A percentile compares a stretch with the other conserved stretches of the same genome.
Conservation (phyloP, 2,113 vertebrate species). For the Eptesicus fuscus region DNA sequence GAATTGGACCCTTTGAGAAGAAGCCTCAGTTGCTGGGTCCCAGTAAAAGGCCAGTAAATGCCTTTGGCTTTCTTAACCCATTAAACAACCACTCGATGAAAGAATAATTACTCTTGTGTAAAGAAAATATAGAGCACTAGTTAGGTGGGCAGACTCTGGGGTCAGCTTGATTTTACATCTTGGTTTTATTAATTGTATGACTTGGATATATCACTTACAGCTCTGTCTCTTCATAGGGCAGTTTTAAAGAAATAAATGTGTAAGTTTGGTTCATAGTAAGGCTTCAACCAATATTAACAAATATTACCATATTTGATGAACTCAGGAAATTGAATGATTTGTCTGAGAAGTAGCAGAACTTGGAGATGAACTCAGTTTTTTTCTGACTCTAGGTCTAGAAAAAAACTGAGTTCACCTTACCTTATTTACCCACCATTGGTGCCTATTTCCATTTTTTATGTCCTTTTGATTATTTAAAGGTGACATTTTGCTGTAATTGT, state of each 20-base stretch:
- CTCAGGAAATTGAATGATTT: neutral
- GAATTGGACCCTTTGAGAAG: neutral
- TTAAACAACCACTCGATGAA: neutral
- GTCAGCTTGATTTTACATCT: neutral
- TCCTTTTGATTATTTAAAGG: neutral
- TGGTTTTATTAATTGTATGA: neutral
- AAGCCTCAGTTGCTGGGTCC: neutral
- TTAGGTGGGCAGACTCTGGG: neutral
- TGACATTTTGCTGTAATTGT: neutral
- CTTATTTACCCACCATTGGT: neutral
- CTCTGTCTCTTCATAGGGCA: neutral
- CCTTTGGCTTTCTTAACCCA: neutral
- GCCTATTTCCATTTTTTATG: neutral
- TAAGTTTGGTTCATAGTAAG: neutral
- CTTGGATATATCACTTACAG: neutral
- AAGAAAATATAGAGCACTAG: neutral
- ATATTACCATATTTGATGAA: neutral
- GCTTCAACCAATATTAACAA: neutral
- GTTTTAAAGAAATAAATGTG: neutral
- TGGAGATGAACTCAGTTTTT: neutral
- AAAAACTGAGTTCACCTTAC: fast-evolving
- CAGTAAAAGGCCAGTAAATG: neutral
- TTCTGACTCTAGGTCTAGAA: neutral
- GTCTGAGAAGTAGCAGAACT: neutral
- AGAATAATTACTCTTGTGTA: neutral